Evolutionary conservation across 2,888 invertebrate species (phyloP).

Genomic region (Coecobrya sp.): DNA sequence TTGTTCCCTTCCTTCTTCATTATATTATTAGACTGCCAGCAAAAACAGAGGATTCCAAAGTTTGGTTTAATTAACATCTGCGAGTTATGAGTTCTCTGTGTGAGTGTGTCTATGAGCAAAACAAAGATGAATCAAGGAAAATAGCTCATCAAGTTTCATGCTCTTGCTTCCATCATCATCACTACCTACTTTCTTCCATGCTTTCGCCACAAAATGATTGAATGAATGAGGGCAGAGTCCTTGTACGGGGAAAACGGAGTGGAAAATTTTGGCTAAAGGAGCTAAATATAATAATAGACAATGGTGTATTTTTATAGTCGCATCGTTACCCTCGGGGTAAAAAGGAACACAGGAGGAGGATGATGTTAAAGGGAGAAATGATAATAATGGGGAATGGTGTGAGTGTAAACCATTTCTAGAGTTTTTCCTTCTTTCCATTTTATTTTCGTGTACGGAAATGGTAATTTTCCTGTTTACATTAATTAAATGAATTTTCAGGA

Average conservation of each 20-base stretch:
- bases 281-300: slow-evolving; percentile 22
- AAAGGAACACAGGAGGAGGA: background rate
- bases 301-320: slow-evolving; percentile 1
- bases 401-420: background rate
- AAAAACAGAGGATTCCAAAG: slow-evolving; percentile 69
- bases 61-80: slow-evolving; percentile 75
- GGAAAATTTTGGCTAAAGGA: slow-evolving; percentile 12
- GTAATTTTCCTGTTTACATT: slow-evolving; percentile 39
- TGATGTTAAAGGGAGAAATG: background rate
- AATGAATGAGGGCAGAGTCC: slow-evolving; percentile 1
- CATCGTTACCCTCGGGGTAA: background rate
- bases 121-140: slow-evolving; percentile 72
- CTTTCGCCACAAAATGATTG: slow-evolving; percentile 6
- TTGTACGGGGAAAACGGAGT: background rate
- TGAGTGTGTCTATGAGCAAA: slow-evolving; percentile 57
- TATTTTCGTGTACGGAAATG: background rate
- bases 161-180: background rate
- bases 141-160: slow-evolving; percentile 58
- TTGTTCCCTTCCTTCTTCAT: slow-evolving; percentile 48
- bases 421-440: background rate
- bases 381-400: background rate
- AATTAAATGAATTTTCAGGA: slow-evolving; percentile 54
- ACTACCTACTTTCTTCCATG: background rate
- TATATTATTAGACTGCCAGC: slow-evolving; percentile 50
- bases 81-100: slow-evolving; percentile 67